Base-by-base conservation (phyloP, 2,888 invertebrate genomes). In the Trissolcus brochymenae region DNA sequence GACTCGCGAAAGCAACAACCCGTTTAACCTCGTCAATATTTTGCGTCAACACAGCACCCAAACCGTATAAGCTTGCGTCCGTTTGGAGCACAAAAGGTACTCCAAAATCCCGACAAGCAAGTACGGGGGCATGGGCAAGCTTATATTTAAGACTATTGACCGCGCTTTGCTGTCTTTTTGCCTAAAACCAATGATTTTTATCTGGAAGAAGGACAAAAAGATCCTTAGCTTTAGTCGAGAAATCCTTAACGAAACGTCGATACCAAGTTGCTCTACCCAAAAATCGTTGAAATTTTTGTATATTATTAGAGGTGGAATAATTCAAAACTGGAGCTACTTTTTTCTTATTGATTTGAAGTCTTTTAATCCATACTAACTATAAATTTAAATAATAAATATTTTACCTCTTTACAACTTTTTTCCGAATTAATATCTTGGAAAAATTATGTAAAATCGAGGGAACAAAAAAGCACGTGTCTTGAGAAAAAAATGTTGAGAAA, bases 21-120 rank as follows among this genome's bases (percentile, higher is more conserved):
- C 21, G 21, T 21, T 21, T 4, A 21, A 21, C 21, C 1, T 4
- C 21, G 21, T 21, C 21, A 21, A 21, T 21, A 2, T 1, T 21
- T 4, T 21, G 21, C 1, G 21, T 21, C 21, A 21, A 21, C 21
- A 21, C 21, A 21, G 21, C 21, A 21, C 21, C 21, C 21, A 21
- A 4, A 21, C 21, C 21, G 21, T 21, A 21, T 21, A 4, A 21
- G 4, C 21, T 21, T 21, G 21, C 57, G 16, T 57, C 57, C 2
- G 57, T 57, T 19, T 57, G 66, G 14, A 21, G 46, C 0, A 46
- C 57, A 19, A 68, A 62, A 3, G 41, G 53, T 2, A 21, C 9
- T 2, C 16, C 7, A 56, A 80, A 80, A 25, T 81, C 65, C 0
- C 80, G 81, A n/a, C 81, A 76, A 6, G 68, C 49, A 0, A 82